A percentile compares a stretch with the other conserved stretches of the same genome.
Evolutionary conservation across 2,888 invertebrate genomes (phyloP).

Genomic region (Apodemia zela): DNA sequence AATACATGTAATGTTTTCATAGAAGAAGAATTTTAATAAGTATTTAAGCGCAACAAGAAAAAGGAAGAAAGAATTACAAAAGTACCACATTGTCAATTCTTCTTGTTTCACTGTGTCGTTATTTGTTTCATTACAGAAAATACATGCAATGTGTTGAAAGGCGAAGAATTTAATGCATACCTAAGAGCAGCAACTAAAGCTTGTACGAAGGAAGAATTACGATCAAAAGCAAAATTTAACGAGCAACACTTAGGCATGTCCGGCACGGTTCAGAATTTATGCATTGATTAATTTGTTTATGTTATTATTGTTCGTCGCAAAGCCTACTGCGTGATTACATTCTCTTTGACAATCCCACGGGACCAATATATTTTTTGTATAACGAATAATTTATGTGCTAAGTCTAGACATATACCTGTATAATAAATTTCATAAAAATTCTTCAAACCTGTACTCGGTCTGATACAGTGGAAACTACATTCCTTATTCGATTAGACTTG

Average conservation of each 20-base stretch:
- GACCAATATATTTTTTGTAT: too few species aligned
- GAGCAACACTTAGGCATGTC: background rate
- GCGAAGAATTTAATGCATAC: background rate
- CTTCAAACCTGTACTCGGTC: too few species aligned
- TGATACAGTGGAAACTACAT: too few species aligned
- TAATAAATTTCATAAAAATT: too few species aligned
- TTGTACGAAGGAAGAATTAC: background rate
- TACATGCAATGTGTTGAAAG: background rate
- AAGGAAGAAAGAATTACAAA: background rate
- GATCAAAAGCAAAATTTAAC: background rate
- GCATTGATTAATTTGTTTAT: background rate
- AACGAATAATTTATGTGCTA: too few species aligned
- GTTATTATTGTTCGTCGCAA: too few species aligned
- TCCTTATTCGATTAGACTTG: too few species aligned
- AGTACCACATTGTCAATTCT: too few species aligned
- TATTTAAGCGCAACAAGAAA: background rate
- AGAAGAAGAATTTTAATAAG: background rate
- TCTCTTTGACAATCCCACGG: too few species aligned
- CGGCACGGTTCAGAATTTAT: background rate
- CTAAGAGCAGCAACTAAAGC: background rate
- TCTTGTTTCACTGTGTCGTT: too few species aligned
- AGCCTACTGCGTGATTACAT: too few species aligned
- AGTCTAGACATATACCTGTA: too few species aligned
- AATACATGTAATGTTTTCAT: background rate
- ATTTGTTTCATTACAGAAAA: background rate